These are phyloP conservation scores for Tetrapedia diversipes DNA, from an alignment of 2,888 invertebrate genomes.

Conservation along the genomic window DNA sequence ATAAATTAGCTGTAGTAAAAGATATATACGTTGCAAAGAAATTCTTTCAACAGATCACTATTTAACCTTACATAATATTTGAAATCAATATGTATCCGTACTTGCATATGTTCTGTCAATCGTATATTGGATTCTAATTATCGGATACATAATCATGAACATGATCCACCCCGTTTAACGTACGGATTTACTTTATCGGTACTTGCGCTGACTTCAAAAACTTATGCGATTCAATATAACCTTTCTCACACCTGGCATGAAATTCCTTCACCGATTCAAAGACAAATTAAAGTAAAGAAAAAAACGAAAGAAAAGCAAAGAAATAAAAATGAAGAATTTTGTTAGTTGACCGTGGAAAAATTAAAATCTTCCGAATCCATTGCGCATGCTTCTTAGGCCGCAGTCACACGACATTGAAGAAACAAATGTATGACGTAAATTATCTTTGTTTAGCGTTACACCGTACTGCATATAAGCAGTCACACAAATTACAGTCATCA, in stretches of 20 bases:
- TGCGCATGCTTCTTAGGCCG: too few species aligned
- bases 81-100: not conserved
- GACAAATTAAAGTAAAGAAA: not conserved
- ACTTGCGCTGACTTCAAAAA: not conserved
- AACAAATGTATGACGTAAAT: too few species aligned
- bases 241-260: not conserved
- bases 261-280: not conserved
- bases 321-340: constrained; percentile 17
- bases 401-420: too few species aligned
- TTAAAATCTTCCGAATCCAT: constrained; percentile 5
- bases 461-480: too few species aligned
- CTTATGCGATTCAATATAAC: not conserved
- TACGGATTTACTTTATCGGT: not conserved
- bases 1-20: not conserved
- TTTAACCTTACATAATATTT: constrained; percentile 5
- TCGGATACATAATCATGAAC: not conserved
- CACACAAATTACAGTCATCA: too few species aligned
- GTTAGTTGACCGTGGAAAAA: constrained; percentile 38
- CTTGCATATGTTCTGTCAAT: not conserved
- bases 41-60: not conserved
- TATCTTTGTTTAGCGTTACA: too few species aligned
- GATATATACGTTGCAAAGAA: not conserved
- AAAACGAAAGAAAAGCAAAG: not conserved
- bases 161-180: not conserved
- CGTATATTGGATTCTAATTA: not conserved